Percentiles rank a stretch among this genome's conserved stretches.
These are phyloP conservation scores for Gymnocephalus cernua DNA, from an alignment of 2,113 vertebrate genomes.

Conservation along the genomic window DNA sequence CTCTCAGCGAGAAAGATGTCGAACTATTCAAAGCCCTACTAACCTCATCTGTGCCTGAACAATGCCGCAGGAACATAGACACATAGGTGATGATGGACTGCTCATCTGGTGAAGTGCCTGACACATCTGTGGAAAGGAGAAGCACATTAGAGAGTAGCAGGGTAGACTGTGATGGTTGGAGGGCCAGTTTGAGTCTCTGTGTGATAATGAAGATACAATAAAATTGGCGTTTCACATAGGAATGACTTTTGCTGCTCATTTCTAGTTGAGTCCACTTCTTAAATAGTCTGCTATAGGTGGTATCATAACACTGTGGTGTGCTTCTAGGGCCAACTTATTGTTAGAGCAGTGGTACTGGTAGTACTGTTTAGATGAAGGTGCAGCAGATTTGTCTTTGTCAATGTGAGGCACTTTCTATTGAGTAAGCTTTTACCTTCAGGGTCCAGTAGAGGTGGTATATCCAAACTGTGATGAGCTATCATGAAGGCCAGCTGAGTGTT, in stretches of 20 bases:
- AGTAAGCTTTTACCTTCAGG: conserved; percentile 86
- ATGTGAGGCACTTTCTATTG: neutral
- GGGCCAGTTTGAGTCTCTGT: no score
- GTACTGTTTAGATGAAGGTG: neutral
- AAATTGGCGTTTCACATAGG: neutral
- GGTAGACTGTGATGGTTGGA: neutral
- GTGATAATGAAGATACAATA: neutral
- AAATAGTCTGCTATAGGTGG: neutral
- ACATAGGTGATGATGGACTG: conserved; percentile 93
- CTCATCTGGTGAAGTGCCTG: conserved; percentile 88
- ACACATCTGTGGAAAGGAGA: conserved; percentile 83
- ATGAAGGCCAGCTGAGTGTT: conserved; percentile 90
- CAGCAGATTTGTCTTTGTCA: neutral
- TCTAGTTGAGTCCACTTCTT: neutral
- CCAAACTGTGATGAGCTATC: conserved; percentile 85
- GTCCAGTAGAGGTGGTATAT: conserved; percentile 90
- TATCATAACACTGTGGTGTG: neutral
- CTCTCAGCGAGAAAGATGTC: neutral
- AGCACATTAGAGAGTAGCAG: neutral
- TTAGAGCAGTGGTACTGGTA: neutral
- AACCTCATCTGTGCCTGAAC: conserved; percentile 86
- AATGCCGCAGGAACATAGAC: conserved; percentile 89
- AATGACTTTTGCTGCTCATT: neutral
- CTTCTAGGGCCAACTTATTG: neutral
- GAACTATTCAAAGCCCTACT: neutral